Base-by-base conservation (phyloP, 1,140 invertebrate species). In the Platorchestia sp. region DNA sequence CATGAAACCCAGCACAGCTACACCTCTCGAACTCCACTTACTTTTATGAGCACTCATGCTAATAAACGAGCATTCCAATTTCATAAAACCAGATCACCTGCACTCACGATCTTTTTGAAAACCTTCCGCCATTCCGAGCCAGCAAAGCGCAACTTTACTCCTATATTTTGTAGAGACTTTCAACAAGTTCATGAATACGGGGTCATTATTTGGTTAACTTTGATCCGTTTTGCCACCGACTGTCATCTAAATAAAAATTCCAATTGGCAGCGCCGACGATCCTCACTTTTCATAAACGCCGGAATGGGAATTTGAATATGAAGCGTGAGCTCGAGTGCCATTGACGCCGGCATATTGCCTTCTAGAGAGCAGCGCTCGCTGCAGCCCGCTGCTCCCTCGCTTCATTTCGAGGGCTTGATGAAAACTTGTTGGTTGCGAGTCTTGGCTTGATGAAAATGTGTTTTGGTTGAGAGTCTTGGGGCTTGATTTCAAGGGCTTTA, bases 161-260 rank as follows among this genome's bases (percentile, higher is more conserved):
- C 59, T 10, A 1, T 22, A 10, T 75, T 75, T 75, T 75, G 59
- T 1, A 3, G 59, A 36, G 27, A 75, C 59, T 75, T 75, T 75
- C 59, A 75, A 75, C 47, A 51, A 19, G 14, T 75, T 75, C 59
- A 75, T 75, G 59, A 75, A 75, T 75, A 75, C 59, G 14, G 59
- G 10, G 27, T 75, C 59, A 75, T 75, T 75, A 75, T 27, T 75
- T 75, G 59, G 10, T 75, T 75, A 75, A 75, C 59, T 75, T 75
- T 75, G 59, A 75, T 75, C 59, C 59, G 59, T 75, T 75, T 75
- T 36, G 59, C 59, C 59, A 75, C 59, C 27, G 59, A 75, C 59
- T 75, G 59, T 75, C 59, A 75, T 75, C 59, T 75, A 75, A 75
- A 75, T 75, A 75, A 75, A 75, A 75, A 19, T 75, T 75, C 59